phyloP scores from a whole-genome alignment of 2,113 vertebrate species.

The Aleadryas rufinucha region DNA sequence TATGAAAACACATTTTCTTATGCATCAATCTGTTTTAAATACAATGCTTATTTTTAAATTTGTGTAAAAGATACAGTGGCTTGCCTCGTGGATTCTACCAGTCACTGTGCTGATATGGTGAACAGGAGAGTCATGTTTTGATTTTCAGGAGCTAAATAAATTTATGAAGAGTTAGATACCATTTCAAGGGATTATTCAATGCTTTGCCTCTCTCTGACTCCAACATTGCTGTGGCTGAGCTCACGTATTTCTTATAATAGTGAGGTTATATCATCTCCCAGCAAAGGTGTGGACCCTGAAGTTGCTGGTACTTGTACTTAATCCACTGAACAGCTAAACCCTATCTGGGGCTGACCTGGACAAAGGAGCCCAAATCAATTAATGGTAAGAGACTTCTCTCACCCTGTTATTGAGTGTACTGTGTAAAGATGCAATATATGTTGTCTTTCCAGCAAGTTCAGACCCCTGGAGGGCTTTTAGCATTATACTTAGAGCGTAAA shows the following conservation, averaged over 20 bases:
- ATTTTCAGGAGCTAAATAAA: not conserved
- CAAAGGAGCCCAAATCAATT: not conserved
- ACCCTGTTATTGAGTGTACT: not conserved
- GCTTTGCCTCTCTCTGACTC: not conserved
- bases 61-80: not conserved
- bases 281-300: not conserved
- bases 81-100: not conserved
- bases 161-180: not conserved
- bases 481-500: not conserved
- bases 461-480: not conserved
- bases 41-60: not conserved
- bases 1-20: not conserved
- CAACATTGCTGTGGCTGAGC: not conserved
- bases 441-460: not conserved
- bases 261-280: not conserved
- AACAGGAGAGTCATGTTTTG: not conserved
- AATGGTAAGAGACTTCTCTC: not conserved
- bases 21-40: slow-evolving; percentile 19
- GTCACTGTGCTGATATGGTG: not conserved
- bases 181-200: not conserved
- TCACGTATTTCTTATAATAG: not conserved
- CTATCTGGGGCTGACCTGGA: not conserved
- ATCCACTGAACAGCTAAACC: not conserved
- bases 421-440: not conserved
- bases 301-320: not conserved